Conservation (phyloP, 2,888 invertebrate genomes). For the Thymelicus sylvestris region DNA sequence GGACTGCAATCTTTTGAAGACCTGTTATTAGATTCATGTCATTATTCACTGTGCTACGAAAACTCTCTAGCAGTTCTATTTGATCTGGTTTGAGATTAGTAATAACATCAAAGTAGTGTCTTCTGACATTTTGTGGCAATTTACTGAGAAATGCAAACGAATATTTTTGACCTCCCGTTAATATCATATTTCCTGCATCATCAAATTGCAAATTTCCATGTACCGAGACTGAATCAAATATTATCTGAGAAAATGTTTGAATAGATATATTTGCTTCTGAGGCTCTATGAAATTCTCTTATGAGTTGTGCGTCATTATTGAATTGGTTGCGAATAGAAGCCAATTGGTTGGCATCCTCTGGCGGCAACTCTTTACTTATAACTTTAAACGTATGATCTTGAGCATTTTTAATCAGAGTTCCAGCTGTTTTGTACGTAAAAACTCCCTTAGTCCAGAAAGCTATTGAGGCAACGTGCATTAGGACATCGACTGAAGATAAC, state of each 20-base stretch:
- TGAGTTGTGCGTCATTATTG: slow-evolving; percentile 43
- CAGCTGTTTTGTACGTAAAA: slow-evolving; percentile 45
- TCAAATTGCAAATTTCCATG: slow-evolving; percentile 23
- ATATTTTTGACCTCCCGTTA: slow-evolving; percentile 39
- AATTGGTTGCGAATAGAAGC: slow-evolving; percentile 41
- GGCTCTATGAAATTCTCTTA: slow-evolving; percentile 44
- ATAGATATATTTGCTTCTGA: slow-evolving; percentile 42
- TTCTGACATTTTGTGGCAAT: slow-evolving; percentile 32
- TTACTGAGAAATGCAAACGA: slow-evolving; percentile 36
- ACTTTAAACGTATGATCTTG: slow-evolving; percentile 44
- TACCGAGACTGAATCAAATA: slow-evolving; percentile 40
- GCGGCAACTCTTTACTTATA: slow-evolving; percentile 41
- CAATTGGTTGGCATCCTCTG: slow-evolving; percentile 40
- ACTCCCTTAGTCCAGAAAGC: slow-evolving; percentile 48
- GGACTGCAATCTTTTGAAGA: slow-evolving; percentile 39
- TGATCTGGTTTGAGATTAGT: slow-evolving; percentile 44
- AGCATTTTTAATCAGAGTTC: slow-evolving; percentile 45
- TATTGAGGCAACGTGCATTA: slow-evolving; percentile 45
- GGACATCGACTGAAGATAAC: slow-evolving; percentile 41
- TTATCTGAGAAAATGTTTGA: slow-evolving; percentile 42
- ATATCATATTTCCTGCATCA: slow-evolving; percentile 31
- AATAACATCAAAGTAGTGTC: slow-evolving; percentile 45
- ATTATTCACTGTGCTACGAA: slow-evolving; percentile 42
- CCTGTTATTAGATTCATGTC: slow-evolving; percentile 45
- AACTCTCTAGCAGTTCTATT: slow-evolving; percentile 43